Percentiles rank a stretch among this genome's conserved stretches.
phyloP scores from a whole-genome alignment of 2,113 vertebrate species.

The Melierax canorus region DNA sequence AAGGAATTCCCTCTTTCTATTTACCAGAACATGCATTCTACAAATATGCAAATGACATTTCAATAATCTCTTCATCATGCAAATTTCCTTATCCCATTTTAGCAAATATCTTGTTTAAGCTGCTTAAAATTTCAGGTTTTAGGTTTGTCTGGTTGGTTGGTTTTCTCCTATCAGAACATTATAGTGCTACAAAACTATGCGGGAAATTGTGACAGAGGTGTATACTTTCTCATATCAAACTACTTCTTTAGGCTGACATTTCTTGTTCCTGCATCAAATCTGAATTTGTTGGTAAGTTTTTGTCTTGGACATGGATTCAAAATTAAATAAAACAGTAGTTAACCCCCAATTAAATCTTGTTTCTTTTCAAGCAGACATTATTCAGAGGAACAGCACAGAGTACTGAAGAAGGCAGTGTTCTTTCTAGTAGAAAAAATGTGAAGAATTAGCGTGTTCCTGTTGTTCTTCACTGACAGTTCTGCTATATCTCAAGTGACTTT shows the following conservation, averaged over 20 bases:
- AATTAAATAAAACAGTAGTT: neutral
- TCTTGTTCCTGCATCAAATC: neutral
- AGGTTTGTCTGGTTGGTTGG: neutral
- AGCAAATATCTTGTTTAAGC: constrained; percentile 16
- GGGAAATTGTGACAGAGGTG: neutral
- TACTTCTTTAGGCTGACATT: neutral
- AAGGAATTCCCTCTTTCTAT: constrained; percentile 1
- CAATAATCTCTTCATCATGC: constrained; percentile 11
- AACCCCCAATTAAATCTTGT: neutral
- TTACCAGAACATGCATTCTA: neutral
- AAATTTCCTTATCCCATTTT: constrained; percentile 29
- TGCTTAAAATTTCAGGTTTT: constrained; percentile 32
- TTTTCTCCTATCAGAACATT: constrained; percentile 1
- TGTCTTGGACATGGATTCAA: neutral
- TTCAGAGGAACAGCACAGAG: neutral
- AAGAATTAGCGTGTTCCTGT: neutral
- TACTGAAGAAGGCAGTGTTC: neutral
- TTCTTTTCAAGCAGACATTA: neutral
- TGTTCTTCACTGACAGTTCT: neutral
- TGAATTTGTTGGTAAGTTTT: neutral
- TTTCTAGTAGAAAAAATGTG: neutral
- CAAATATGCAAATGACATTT: neutral
- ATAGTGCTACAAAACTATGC: neutral
- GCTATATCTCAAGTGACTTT: neutral
- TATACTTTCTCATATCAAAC: neutral